A percentile compares a stretch with the other conserved stretches of the same genome.
phyloP scores from a whole-genome alignment of 2,888 invertebrate species.

The Incurvaria masculella region DNA sequence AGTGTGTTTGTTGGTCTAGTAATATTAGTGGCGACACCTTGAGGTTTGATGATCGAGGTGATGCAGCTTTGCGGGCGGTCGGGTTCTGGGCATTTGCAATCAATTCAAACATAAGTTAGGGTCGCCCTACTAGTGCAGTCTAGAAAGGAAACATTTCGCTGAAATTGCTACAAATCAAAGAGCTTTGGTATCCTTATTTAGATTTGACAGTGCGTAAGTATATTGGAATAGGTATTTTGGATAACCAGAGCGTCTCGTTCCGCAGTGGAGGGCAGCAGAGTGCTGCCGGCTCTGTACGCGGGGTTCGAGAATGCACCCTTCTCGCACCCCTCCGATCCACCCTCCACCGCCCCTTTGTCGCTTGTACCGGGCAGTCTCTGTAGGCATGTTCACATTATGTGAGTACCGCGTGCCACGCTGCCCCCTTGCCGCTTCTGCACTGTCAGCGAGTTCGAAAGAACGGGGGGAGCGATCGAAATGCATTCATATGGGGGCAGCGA shows the following conservation, averaged over 20 bases:
- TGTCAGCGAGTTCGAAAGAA: too few relatives aligned
- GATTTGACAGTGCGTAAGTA: too few relatives aligned
- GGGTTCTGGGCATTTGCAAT: too few relatives aligned
- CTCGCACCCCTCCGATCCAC: neutral
- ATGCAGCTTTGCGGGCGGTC: neutral
- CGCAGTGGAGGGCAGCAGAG: conserved; percentile 10
- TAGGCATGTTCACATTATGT: conserved; percentile 14
- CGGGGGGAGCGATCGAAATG: too few relatives aligned
- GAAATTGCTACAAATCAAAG: too few relatives aligned
- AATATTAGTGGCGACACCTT: neutral
- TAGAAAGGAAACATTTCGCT: too few relatives aligned
- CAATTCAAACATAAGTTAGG: too few relatives aligned
- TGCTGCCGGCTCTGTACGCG: conserved; percentile 9
- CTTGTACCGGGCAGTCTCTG: conserved; percentile 13
- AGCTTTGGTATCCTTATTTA: too few relatives aligned
- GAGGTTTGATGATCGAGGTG: neutral
- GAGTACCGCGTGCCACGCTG: conserved; percentile 4
- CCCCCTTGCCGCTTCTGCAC: neutral
- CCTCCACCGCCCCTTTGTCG: conserved; percentile 7
- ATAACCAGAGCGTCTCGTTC: conserved; percentile 4
- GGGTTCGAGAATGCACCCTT: neutral
- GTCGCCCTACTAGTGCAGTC: too few relatives aligned
- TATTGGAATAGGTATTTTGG: too few relatives aligned
- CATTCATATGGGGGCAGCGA: too few relatives aligned
- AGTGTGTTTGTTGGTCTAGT: too few relatives aligned